A percentile compares a stretch with the other conserved stretches of the same genome.
Conservation (phyloP, 2,888 invertebrate genomes). For the Hylaea fasciaria region DNA sequence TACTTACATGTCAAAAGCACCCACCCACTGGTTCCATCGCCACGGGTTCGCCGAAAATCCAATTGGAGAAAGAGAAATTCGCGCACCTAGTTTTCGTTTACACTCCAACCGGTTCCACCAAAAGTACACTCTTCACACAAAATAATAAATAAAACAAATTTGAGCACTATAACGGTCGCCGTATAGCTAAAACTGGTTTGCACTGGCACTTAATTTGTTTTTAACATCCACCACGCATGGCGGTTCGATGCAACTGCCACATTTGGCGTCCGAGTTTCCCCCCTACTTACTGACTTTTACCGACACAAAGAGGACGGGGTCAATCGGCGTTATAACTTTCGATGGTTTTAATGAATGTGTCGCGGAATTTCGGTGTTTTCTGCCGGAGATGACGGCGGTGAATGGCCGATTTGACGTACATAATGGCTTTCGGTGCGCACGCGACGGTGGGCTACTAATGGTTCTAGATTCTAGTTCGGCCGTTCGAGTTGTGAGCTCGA, state of each 20-base stretch:
- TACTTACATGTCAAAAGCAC: constrained; percentile 50
- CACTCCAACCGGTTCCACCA: constrained; percentile 29
- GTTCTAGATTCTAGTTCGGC: constrained; percentile 44
- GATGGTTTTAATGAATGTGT: constrained; percentile 42
- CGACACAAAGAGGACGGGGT: constrained; percentile 38
- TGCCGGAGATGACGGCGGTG: constrained; percentile 58
- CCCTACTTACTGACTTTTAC: constrained; percentile 46
- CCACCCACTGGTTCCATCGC: constrained; percentile 46
- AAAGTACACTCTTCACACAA: constrained; percentile 31
- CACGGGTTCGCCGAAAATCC: constrained; percentile 50
- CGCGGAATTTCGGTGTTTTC: constrained; percentile 51
- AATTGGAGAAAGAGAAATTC: constrained; percentile 53
- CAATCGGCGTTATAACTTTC: constrained; percentile 47
- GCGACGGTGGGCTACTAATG: constrained; percentile 37
- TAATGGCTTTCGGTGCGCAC: constrained; percentile 46
- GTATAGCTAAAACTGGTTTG: neutral
- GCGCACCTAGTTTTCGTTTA: constrained; percentile 41
- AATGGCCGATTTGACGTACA: constrained; percentile 55
- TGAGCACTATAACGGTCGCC: constrained; percentile 3
- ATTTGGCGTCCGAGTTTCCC: constrained; percentile 44
- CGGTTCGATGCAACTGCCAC: constrained; percentile 54
- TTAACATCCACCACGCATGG: constrained; percentile 21
- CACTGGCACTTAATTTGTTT: constrained; percentile 19
- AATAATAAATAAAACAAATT: neutral
- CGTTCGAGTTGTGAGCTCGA: constrained; percentile 38